Evolutionary conservation across 2,113 vertebrate genomes (phyloP), one percentile per base, ranked within the genome.

Genomic region (Rhinopomastus cyanomelas): DNA sequence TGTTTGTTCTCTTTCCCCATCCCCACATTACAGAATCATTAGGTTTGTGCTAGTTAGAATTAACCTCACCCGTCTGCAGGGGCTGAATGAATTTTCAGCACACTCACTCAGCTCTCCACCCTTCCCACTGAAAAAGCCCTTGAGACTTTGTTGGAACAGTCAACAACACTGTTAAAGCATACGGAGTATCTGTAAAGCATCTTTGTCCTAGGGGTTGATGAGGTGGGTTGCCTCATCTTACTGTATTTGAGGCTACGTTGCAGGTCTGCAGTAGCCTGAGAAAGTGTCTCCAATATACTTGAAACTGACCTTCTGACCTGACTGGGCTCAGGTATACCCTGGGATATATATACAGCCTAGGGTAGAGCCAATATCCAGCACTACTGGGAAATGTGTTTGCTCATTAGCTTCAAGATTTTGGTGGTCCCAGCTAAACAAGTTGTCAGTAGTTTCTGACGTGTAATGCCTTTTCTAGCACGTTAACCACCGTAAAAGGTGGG

Each of bases 51-150:
- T 76, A 57, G 36, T 51, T 66, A 57, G 66, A 88, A 81, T 79
- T 90, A 87, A 85, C 81, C 51, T 66, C 66, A 88, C 77, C 74
- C 92, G 53, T 88, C 77, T 90, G 25, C 66, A 87, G 71, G 30
- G 69, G 46, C 84, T 73, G 51, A 90, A 88, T 66, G 39, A 79
- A 85, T 90, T 88, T 93, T 59, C 67, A 79, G 46, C 29, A 52
- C 36, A 12, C 42, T 95, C 67, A 85, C 19, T 85, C 29, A 17
- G 48, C 51, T 42, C 59, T 94, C 74, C 48, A 34, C 32, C 19
- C 25, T 66, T 93, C 36, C 69, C 36, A 46, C 39, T 68, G 73
- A 72, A 84, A 93, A 92, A 86, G 30, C 73, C 36, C 34, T 65
- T 76, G 53, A 81, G 55, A 61, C 42, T 53, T 87, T 61, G 66